Evolutionary conservation across 1,140 invertebrate species (phyloP).

Genomic region (Triops longicaudatus): DNA sequence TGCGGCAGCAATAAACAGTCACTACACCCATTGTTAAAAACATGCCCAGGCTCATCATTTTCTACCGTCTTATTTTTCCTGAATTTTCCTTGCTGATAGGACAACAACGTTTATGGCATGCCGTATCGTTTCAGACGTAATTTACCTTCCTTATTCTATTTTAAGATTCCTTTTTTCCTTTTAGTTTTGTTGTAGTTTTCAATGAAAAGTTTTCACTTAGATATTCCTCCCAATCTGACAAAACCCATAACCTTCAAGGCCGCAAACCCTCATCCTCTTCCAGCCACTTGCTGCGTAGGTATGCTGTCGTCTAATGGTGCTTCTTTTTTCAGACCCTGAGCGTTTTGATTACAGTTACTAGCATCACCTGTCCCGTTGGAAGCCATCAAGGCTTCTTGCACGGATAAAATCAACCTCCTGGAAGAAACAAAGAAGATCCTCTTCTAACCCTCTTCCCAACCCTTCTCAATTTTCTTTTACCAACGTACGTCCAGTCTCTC

Average conservation of each 20-base stretch:
- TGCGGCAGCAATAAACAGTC: neutral
- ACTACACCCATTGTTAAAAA: neutral
- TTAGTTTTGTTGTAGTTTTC: too few species aligned
- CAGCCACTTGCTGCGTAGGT: conserved; percentile 1
- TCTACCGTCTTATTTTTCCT: neutral
- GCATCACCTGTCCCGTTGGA: neutral
- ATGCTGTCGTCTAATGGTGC: neutral
- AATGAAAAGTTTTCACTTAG: too few species aligned
- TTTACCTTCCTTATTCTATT: neutral
- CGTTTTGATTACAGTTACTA: neutral
- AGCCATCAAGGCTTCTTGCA: neutral
- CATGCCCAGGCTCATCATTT: neutral
- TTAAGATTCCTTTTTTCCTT: neutral
- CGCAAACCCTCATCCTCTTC: neutral
- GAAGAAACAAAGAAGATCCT: neutral
- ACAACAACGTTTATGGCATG: neutral
- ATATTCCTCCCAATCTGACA: too few species aligned
- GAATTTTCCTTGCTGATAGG: neutral
- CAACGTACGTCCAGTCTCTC: neutral
- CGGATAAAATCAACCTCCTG: neutral
- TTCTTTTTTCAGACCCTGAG: neutral
- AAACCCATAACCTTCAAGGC: neutral
- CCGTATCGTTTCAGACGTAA: neutral
- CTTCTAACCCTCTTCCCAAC: neutral
- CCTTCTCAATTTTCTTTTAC: neutral